Evolutionary conservation across 2,888 invertebrate genomes (phyloP).

Genomic region (Cataglyphis albicans): DNA sequence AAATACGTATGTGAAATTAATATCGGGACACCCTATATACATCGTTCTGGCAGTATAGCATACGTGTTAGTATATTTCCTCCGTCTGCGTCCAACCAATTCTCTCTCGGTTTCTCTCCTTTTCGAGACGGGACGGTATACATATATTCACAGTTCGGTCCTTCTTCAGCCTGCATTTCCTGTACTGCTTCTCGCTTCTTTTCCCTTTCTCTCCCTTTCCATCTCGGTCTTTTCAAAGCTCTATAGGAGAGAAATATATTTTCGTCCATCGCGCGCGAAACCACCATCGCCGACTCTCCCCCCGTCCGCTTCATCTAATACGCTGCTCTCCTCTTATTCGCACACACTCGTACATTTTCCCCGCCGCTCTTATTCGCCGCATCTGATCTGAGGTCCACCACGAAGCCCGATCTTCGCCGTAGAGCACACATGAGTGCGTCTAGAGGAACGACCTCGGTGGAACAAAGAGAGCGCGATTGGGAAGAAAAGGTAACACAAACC

Average conservation of each 20-base stretch:
- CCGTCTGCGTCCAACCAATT: slow-evolving; percentile 32
- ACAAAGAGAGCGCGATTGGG: slow-evolving; percentile 31
- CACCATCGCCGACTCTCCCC: slow-evolving; percentile 37
- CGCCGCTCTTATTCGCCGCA: slow-evolving; percentile 50
- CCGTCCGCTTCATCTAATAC: slow-evolving; percentile 34
- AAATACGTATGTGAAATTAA: not conserved
- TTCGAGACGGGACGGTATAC: slow-evolving; percentile 41
- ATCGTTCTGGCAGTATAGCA: slow-evolving; percentile 7
- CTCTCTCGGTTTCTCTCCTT: slow-evolving; percentile 41
- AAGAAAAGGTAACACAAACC: slow-evolving; percentile 40
- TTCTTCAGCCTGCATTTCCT: slow-evolving; percentile 19
- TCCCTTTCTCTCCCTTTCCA: slow-evolving; percentile 11
- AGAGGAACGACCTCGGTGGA: slow-evolving; percentile 9
- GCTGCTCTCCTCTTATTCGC: slow-evolving; percentile 15
- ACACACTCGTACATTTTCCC: slow-evolving; percentile 41
- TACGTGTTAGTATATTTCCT: slow-evolving; percentile 49
- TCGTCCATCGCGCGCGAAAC: slow-evolving; percentile 50
- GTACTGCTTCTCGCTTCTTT: slow-evolving; percentile 4
- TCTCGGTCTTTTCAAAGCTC: slow-evolving; percentile 44
- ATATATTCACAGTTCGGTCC: slow-evolving; percentile 26
- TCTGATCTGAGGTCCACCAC: slow-evolving; percentile 50
- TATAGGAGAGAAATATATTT: slow-evolving; percentile 54
- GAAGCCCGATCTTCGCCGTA: slow-evolving; percentile 39
- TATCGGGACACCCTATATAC: slow-evolving; percentile 23
- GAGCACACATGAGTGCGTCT: slow-evolving; percentile 28